Percentiles rank a stretch among this genome's conserved stretches.
Evolutionary conservation across 2,888 invertebrate genomes (phyloP).

Genomic region (Galeruca laticollis): DNA sequence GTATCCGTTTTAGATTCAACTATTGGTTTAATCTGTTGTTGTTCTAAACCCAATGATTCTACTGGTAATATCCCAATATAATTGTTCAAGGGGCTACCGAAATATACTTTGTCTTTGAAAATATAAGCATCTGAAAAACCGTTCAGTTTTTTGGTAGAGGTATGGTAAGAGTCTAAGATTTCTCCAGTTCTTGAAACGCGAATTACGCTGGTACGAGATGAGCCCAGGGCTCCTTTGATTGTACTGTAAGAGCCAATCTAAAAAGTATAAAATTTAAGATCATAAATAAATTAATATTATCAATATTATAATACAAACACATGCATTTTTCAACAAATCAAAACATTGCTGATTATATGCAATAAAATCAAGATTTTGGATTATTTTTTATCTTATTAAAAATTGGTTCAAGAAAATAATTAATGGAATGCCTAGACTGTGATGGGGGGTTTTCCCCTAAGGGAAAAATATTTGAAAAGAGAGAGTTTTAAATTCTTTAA

Average conservation of each 20-base stretch:
- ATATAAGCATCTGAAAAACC: conserved; percentile 77
- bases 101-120: conserved; percentile 73
- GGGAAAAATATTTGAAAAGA: no score
- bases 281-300: not conserved
- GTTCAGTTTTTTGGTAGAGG: conserved; percentile 70
- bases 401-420: conserved; percentile 11
- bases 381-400: no score
- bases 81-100: conserved; percentile 78
- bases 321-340: no score
- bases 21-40: conserved; percentile 25
- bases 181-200: conserved; percentile 80
- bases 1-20: conserved; percentile 13
- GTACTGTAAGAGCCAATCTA: conserved; percentile 77
- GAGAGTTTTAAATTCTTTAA: no score
- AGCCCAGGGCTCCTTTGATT: conserved; percentile 54
- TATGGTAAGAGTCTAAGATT: conserved; percentile 77
- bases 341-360: no score
- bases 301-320: no score
- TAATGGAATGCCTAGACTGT: not conserved
- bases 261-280: conserved; percentile 51
- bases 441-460: no score
- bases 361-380: no score
- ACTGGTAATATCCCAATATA: conserved; percentile 76
- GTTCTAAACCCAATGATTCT: conserved; percentile 66
- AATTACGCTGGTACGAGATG: conserved; percentile 71